Percentiles rank a stretch among this genome's conserved stretches.
phyloP scores from a whole-genome alignment of 2,797 vertebrate genomes.

The Lacerta viridis region DNA sequence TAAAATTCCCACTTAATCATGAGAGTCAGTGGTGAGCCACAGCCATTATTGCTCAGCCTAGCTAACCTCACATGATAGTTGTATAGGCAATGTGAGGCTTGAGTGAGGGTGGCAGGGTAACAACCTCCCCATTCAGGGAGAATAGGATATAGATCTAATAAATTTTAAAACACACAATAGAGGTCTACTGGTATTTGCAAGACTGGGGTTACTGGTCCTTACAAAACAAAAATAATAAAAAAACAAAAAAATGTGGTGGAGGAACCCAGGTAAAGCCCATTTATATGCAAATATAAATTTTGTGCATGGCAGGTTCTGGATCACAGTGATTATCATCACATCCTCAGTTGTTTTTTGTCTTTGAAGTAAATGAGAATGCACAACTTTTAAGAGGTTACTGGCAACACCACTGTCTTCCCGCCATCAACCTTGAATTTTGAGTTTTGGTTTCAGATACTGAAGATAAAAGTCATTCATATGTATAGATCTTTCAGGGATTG shows the following conservation, averaged over 20 bases:
- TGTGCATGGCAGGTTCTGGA: background rate
- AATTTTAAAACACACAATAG: background rate
- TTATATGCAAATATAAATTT: rapidly evolving
- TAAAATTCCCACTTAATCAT: background rate
- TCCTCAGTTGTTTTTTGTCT: constrained; percentile 4
- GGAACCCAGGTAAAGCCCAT: background rate
- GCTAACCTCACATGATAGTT: background rate
- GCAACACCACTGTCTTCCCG: background rate
- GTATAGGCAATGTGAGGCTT: background rate
- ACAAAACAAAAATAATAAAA: background rate
- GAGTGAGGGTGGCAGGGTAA: background rate
- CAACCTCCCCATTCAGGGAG: background rate
- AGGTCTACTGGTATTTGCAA: background rate
- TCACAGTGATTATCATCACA: background rate
- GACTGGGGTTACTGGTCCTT: background rate
- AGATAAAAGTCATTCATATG: background rate
- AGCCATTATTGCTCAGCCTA: background rate
- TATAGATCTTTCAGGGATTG: constrained; percentile 8
- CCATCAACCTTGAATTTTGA: background rate
- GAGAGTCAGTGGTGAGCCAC: background rate
- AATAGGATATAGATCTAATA: background rate
- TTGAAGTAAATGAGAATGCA: background rate
- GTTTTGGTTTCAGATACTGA: background rate
- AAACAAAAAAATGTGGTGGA: too few species aligned
- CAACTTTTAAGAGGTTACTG: background rate